phyloP scores from a whole-genome alignment of 2,797 vertebrate genomes.

The Xenops minutus region DNA sequence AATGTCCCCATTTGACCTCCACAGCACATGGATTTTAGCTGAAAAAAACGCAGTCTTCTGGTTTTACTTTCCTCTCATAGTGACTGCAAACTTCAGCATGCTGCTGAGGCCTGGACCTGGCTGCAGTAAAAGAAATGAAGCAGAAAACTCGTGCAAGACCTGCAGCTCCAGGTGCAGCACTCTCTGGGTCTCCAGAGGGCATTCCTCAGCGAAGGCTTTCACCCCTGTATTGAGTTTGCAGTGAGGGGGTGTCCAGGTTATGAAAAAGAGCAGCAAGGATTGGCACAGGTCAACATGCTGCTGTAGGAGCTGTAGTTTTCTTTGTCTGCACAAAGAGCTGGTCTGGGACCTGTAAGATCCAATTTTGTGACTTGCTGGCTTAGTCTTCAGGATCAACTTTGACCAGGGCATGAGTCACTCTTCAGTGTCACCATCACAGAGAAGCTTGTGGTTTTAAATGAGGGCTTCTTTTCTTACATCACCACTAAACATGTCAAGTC shows the following conservation, averaged over 20 bases:
- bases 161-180: not conserved
- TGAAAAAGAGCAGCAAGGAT: not conserved
- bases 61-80: not conserved
- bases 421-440: not conserved
- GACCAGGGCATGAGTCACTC: constrained; percentile 10
- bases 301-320: not conserved
- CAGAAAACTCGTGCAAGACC: not conserved
- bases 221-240: not conserved
- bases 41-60: not conserved
- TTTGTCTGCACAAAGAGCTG: not conserved
- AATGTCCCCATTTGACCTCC: constrained; percentile 55
- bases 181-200: not conserved
- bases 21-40: not conserved
- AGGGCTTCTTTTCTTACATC: not conserved
- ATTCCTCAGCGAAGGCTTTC: not conserved
- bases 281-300: not conserved
- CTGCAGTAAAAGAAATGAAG: not conserved
- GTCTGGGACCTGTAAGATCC: not conserved
- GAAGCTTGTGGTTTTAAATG: not conserved
- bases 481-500: constrained; percentile 1
- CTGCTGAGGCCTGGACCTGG: not conserved
- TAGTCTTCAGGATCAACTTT: not conserved
- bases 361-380: not conserved
- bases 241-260: not conserved
- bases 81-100: not conserved